Conservation (phyloP, 1,140 invertebrate genomes). For the Drosophila miranda region DNA sequence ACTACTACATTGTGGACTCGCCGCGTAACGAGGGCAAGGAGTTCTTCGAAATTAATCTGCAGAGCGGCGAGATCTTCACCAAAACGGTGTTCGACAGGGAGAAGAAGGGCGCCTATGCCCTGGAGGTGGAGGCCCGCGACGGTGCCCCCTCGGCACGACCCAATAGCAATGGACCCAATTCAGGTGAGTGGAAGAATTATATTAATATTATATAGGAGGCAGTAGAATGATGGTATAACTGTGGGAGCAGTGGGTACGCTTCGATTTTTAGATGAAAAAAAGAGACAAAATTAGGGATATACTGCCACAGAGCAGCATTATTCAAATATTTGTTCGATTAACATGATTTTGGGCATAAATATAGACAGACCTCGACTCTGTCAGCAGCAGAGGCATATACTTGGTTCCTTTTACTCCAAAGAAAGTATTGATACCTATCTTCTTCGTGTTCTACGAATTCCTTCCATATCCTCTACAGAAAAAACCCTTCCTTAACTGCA, state of each 20-base stretch:
- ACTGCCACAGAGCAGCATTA: no score
- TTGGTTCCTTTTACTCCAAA: no score
- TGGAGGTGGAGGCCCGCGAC: constrained; percentile 96
- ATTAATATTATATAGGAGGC: background rate
- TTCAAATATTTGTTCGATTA: background rate
- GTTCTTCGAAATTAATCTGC: constrained; percentile 96
- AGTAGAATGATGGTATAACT: no score
- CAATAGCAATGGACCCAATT: constrained; percentile 95
- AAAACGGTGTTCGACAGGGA: constrained; percentile 96
- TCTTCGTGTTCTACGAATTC: no score
- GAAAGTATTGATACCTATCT: no score
- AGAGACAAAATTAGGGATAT: no score
- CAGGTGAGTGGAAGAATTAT: constrained; percentile 86
- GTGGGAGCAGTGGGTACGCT: no score
- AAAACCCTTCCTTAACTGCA: constrained; percentile 6
- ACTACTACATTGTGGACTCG: constrained; percentile 95
- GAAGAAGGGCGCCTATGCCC: constrained; percentile 96
- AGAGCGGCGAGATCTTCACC: constrained; percentile 96
- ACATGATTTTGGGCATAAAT: background rate
- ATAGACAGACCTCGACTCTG: no score
- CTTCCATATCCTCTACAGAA: no score
- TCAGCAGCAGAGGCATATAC: no score
- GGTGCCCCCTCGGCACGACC: constrained; percentile 95
- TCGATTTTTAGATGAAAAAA: no score
- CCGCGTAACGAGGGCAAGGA: constrained; percentile 95